Evolutionary conservation across 2,113 vertebrate species (phyloP).

Genomic region (Meriones unguiculatus): DNA sequence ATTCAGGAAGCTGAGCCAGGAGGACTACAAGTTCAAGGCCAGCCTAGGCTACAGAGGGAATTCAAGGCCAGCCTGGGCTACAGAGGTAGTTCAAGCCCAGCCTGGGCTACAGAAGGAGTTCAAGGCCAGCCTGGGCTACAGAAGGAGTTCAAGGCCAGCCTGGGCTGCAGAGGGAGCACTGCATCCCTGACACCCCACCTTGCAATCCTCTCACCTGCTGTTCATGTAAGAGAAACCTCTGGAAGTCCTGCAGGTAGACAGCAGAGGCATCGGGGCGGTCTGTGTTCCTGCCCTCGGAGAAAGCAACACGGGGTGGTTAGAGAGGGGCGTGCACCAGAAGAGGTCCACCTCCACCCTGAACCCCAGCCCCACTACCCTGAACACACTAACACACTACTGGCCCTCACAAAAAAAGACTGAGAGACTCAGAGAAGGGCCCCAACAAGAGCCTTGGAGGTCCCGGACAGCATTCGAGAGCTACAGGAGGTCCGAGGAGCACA

Average conservation of each 20-base stretch:
- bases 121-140: neutral
- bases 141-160: neutral
- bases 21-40: neutral
- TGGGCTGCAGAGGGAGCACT: neutral
- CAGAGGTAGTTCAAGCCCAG: neutral
- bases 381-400: too few relatives aligned
- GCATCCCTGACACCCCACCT: neutral
- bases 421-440: neutral
- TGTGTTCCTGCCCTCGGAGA: constrained; percentile 89
- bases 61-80: too few relatives aligned
- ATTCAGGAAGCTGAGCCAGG: neutral
- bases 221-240: constrained; percentile 94
- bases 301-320: neutral
- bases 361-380: rapidly evolving
- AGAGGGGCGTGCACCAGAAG: rapidly evolving
- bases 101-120: neutral
- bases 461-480: neutral
- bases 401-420: rapidly evolving
- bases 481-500: rapidly evolving
- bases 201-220: constrained; percentile 90
- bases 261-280: constrained; percentile 94
- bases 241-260: constrained; percentile 95
- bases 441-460: neutral
- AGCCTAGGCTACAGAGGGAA: neutral
- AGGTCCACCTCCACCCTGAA: neutral